phyloP scores from a whole-genome alignment of 1,140 invertebrate genomes.

The Monomorium pharaonis region DNA sequence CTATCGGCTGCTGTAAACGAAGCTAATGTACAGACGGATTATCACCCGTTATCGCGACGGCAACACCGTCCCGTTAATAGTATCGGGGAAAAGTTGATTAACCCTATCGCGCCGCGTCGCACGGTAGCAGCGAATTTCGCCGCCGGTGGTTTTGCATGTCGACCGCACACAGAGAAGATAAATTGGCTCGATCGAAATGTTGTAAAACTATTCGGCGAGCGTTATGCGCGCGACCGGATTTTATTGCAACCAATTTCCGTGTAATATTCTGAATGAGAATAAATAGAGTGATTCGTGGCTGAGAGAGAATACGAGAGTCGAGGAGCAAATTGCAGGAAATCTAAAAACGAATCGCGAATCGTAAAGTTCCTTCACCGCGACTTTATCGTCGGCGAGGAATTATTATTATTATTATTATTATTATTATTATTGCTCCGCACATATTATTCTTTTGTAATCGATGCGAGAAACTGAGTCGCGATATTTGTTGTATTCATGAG shows the following conservation, averaged over 20 bases:
- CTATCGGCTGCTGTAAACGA: conserved; percentile 46
- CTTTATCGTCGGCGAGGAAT: not conserved
- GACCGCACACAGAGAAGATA: conserved; percentile 10
- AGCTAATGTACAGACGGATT: conserved; percentile 52
- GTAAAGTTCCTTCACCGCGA: not conserved
- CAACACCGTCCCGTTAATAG: conserved; percentile 39
- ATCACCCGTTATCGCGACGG: conserved; percentile 17
- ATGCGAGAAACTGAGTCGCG: not conserved
- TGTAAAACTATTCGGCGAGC: not conserved
- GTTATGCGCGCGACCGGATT: not conserved
- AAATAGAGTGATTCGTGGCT: not conserved
- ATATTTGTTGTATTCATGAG: conserved; percentile 1
- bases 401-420: not conserved
- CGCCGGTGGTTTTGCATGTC: conserved; percentile 1
- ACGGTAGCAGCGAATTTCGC: not conserved
- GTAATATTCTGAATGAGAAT: not conserved
- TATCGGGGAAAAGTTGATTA: conserved; percentile 48
- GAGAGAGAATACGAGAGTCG: not conserved
- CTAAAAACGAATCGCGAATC: not conserved
- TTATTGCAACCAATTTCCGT: not conserved
- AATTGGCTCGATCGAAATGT: conserved; percentile 19
- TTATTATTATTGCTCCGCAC: not conserved
- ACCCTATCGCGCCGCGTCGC: conserved; percentile 11
- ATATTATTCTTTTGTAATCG: not conserved
- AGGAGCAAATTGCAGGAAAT: not conserved